Percentiles rank a stretch among this genome's conserved stretches.
These are phyloP conservation scores for Bhutanitis thaidina DNA, from an alignment of 2,888 invertebrate genomes.

Conservation along the genomic window DNA sequence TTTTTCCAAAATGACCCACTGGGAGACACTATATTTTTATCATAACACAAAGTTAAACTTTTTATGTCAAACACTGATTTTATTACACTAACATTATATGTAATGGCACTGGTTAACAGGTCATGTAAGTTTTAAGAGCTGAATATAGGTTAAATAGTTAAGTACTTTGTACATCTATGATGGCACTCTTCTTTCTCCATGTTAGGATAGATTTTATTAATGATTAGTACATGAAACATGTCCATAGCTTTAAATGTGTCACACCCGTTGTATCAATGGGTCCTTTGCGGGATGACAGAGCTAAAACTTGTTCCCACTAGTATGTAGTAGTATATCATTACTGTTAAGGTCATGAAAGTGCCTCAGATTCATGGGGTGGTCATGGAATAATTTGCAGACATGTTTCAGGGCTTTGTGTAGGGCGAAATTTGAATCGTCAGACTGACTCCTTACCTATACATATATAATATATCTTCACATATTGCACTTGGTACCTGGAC, in stretches of 20 bases:
- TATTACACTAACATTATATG: conserved; percentile 71
- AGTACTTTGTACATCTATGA: conserved; percentile 69
- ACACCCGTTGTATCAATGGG: conserved; percentile 77
- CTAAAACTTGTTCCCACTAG: conserved; percentile 71
- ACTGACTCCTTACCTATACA: conserved; percentile 5
- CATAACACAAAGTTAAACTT: conserved; percentile 66
- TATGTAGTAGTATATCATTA: conserved; percentile 76
- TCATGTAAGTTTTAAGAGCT: conserved; percentile 63
- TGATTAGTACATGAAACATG: conserved; percentile 73
- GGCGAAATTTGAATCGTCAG: conserved; percentile 1
- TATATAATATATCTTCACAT: not conserved
- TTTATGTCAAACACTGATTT: conserved; percentile 68
- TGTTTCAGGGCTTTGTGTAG: conserved; percentile 26
- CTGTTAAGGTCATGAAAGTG: conserved; percentile 76
- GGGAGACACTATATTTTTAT: conserved; percentile 61
- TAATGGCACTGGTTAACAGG: conserved; percentile 70
- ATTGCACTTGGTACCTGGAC: not conserved
- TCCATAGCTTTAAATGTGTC: conserved; percentile 79
- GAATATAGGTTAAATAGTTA: conserved; percentile 61
- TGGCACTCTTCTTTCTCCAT: conserved; percentile 72
- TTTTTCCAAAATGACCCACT: conserved; percentile 53
- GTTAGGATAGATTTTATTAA: conserved; percentile 70
- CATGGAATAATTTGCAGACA: conserved; percentile 54
- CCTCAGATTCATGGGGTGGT: conserved; percentile 72
- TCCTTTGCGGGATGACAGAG: conserved; percentile 61